A percentile compares a stretch with the other conserved stretches of the same genome.
Conservation (phyloP, 2,888 invertebrate species). For the Drosophila formosana region DNA sequence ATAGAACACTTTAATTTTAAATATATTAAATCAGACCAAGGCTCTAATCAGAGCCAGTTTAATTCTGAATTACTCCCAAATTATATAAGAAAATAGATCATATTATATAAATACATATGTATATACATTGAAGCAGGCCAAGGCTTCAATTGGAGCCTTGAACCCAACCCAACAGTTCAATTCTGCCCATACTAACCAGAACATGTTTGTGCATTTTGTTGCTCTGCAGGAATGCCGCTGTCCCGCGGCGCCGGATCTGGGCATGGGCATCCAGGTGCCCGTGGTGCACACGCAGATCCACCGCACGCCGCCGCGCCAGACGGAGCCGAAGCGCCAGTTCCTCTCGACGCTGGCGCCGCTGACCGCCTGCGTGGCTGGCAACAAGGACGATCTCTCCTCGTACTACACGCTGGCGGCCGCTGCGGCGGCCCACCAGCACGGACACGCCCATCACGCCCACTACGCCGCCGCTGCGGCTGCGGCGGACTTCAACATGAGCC, state of each 20-base stretch:
- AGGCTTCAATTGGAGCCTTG: no score
- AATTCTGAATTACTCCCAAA: no score
- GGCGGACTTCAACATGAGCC: constrained; percentile 88
- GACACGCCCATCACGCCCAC: constrained; percentile 66
- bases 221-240: constrained; percentile 83
- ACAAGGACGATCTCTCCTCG: constrained; percentile 87
- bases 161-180: no score
- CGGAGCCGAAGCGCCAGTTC: constrained; percentile 91
- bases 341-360: constrained; percentile 91
- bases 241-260: constrained; percentile 87
- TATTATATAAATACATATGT: no score
- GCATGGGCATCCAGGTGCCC: constrained; percentile 86
- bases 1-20: no score
- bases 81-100: no score
- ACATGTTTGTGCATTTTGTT: no score
- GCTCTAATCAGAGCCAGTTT: no score
- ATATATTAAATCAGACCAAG: no score
- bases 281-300: constrained; percentile 85
- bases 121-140: no score
- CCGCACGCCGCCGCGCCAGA: constrained; percentile 85
- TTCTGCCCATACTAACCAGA: no score
- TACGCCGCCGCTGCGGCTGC: constrained; percentile 85
- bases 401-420: constrained; percentile 88
- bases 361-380: constrained; percentile 90
- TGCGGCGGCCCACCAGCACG: constrained; percentile 84